Percentiles rank a stretch among this genome's conserved stretches.
Conservation (phyloP, 2,888 invertebrate species). For the Cephus nigrinus region DNA sequence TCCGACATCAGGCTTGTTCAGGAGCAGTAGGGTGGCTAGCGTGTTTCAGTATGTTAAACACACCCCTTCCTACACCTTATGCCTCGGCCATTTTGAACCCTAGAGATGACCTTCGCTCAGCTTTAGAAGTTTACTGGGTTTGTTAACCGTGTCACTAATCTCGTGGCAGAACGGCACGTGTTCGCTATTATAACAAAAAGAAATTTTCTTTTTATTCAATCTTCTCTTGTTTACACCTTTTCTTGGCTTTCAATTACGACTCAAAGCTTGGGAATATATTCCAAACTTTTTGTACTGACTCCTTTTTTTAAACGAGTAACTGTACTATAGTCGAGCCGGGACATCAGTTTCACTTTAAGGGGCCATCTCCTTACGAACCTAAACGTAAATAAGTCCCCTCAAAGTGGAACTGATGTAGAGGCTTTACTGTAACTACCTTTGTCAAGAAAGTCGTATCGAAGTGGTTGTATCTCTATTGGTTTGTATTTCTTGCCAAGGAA, state of each 20-base stretch:
- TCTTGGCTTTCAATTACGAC: not conserved
- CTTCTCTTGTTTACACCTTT: not conserved
- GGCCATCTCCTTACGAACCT: no score
- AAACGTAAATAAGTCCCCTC: no score
- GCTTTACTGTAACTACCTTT: not conserved
- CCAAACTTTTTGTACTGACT: not conserved
- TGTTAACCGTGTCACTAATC: not conserved
- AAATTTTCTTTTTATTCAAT: not conserved
- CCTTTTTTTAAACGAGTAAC: not conserved
- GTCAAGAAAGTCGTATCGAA: not conserved
- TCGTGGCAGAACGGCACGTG: not conserved
- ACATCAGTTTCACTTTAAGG: no score
- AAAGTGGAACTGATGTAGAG: no score
- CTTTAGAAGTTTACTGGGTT: not conserved
- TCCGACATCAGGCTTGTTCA: not conserved
- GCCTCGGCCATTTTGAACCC: not conserved
- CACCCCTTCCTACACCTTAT: not conserved
- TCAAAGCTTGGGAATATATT: no score
- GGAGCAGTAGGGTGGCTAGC: not conserved
- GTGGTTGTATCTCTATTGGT: not conserved
- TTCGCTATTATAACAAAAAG: not conserved
- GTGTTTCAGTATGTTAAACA: constrained; percentile 7
- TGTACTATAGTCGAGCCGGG: not conserved
- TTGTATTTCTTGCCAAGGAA: not conserved
- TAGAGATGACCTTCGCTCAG: constrained; percentile 2